Percentiles rank a stretch among this genome's conserved stretches.
phyloP scores from a whole-genome alignment of 2,888 invertebrate species.

The Molorchus minor region DNA sequence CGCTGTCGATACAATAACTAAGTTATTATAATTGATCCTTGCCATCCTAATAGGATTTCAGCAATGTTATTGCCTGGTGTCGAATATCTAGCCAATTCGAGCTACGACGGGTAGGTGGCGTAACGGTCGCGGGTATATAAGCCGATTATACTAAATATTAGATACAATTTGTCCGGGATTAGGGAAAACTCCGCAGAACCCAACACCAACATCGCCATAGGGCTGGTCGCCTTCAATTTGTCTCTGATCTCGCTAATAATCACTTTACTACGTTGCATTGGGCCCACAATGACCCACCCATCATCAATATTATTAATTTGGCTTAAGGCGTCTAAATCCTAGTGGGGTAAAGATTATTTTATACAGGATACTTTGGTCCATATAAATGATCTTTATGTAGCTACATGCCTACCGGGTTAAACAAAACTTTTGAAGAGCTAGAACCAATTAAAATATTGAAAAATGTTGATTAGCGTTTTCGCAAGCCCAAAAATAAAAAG shows the following conservation, averaged over 20 bases:
- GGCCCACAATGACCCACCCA: constrained; percentile 26
- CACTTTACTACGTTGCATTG: constrained; percentile 43
- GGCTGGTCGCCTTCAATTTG: constrained; percentile 53
- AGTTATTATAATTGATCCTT: constrained; percentile 1
- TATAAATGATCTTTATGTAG: too few relatives aligned
- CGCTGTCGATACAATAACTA: too few relatives aligned
- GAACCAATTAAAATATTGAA: too few relatives aligned
- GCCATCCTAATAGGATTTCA: constrained; percentile 9
- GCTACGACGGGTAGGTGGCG: constrained; percentile 28
- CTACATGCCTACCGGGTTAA: too few relatives aligned
- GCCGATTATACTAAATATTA: constrained; percentile 62
- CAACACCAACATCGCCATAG: constrained; percentile 19
- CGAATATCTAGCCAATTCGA: constrained; percentile 34
- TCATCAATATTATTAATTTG: constrained; percentile 27
- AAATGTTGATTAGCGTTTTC: too few relatives aligned
- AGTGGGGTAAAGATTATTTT: too few relatives aligned
- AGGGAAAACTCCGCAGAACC: constrained; percentile 47
- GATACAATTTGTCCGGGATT: constrained; percentile 62
- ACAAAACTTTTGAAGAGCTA: too few relatives aligned
- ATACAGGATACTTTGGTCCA: too few relatives aligned
- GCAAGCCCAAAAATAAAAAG: too few relatives aligned
- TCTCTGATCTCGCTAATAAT: constrained; percentile 58
- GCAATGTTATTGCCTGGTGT: constrained; percentile 22
- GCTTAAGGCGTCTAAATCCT: too few relatives aligned
- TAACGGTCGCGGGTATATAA: constrained; percentile 48